These are phyloP conservation scores for Rhinoptilus africanus DNA, from an alignment of 2,113 vertebrate species.

Conservation along the genomic window DNA sequence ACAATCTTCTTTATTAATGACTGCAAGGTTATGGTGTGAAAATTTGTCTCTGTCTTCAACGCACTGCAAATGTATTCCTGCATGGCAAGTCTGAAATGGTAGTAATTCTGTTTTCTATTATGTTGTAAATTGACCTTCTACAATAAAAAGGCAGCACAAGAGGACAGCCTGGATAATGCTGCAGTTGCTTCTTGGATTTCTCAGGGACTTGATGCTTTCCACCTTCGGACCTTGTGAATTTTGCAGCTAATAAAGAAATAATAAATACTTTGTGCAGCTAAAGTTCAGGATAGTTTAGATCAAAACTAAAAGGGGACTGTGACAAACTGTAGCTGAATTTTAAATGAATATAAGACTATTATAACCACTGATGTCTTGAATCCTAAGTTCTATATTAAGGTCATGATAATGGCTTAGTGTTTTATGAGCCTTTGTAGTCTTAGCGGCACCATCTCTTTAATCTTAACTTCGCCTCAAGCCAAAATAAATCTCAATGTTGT, in stretches of 20 bases:
- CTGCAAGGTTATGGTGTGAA: conserved; percentile 1
- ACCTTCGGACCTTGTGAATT: conserved; percentile 51
- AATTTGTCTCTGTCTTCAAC: conserved; percentile 2
- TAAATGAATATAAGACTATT: conserved; percentile 69
- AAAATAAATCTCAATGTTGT: conserved; percentile 78
- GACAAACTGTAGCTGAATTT: conserved; percentile 75
- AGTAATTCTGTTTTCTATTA: conserved; percentile 45
- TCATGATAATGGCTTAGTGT: conserved; percentile 74
- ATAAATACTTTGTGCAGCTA: conserved; percentile 48
- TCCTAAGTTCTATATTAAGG: conserved; percentile 77
- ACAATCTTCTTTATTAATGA: conserved; percentile 46
- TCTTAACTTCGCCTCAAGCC: conserved; percentile 76
- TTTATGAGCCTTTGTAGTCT: conserved; percentile 74
- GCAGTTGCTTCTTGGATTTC: conserved; percentile 11
- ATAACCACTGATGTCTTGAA: conserved; percentile 73
- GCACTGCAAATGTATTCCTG: conserved; percentile 14
- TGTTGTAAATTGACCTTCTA: conserved; percentile 37
- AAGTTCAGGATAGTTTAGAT: conserved; percentile 63
- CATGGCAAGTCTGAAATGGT: conserved; percentile 13
- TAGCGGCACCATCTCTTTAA: conserved; percentile 71
- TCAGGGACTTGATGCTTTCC: conserved; percentile 13
- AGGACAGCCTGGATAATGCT: neutral
- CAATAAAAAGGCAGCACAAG: neutral
- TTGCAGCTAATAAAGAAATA: conserved; percentile 62
- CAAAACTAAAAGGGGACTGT: conserved; percentile 43